These are phyloP conservation scores for Panzeria rudis DNA, from an alignment of 2,888 invertebrate genomes.

Conservation along the genomic window DNA sequence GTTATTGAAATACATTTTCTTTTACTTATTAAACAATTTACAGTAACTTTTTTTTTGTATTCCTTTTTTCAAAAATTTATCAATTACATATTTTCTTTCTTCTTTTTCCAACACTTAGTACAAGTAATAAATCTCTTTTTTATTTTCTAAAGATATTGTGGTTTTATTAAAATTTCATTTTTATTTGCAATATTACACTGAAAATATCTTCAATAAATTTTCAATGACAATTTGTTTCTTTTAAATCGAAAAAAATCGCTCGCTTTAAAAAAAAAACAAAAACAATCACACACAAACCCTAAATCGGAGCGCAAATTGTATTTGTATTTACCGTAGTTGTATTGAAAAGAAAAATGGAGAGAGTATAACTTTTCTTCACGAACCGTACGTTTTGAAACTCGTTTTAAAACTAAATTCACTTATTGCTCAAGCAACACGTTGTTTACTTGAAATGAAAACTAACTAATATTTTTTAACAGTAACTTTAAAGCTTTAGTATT, in stretches of 20 bases:
- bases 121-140: constrained; percentile 1
- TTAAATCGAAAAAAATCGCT: background rate
- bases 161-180: constrained; percentile 14
- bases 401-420: constrained; percentile 78
- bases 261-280: constrained; percentile 1
- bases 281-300: constrained; percentile 12
- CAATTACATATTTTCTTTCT: background rate
- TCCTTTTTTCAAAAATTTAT: background rate
- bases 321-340: constrained; percentile 19
- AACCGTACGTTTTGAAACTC: constrained; percentile 79
- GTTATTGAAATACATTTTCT: constrained; percentile 6
- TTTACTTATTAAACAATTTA: background rate
- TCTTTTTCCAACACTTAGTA: background rate
- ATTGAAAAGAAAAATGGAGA: background rate
- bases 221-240: constrained; percentile 20
- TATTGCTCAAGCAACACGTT: constrained; percentile 55
- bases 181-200: background rate
- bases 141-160: background rate
- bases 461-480: constrained; percentile 26
- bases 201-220: constrained; percentile 4
- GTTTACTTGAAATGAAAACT: constrained; percentile 16
- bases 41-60: background rate
- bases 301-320: constrained; percentile 7
- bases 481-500: constrained; percentile 58
- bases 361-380: constrained; percentile 5